phyloP scores from a whole-genome alignment of 2,797 vertebrate genomes.

The Mionectes olivaceus region DNA sequence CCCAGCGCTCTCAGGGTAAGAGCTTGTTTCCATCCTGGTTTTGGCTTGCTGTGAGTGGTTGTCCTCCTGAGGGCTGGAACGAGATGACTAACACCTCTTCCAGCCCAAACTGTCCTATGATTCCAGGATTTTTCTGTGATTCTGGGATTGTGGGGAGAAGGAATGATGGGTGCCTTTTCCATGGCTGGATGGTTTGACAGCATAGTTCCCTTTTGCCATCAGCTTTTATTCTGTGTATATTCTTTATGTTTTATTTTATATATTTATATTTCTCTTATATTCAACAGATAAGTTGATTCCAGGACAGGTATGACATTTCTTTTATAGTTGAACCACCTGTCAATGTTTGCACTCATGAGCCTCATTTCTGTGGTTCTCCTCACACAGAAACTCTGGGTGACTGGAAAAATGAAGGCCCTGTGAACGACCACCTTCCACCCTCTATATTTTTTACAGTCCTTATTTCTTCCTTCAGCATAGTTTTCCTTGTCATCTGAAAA shows the following conservation, averaged over 20 bases:
- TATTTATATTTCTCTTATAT: neutral
- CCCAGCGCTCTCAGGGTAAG: neutral
- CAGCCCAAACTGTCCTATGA: neutral
- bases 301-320: neutral
- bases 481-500: neutral
- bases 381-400: neutral
- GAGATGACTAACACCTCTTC: neutral
- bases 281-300: neutral
- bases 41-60: neutral
- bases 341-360: rapidly evolving
- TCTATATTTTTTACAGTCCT: neutral
- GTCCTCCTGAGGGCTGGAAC: neutral
- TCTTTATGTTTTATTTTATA: neutral
- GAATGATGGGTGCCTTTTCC: rapidly evolving
- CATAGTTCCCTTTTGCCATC: neutral
- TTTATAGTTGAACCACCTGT: neutral
- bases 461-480: neutral
- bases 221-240: neutral
- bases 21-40: neutral
- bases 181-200: neutral
- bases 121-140: neutral
- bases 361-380: neutral
- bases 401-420: neutral
- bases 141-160: neutral
- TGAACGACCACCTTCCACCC: neutral